phyloP scores from a whole-genome alignment of 2,888 invertebrate species.

The Orchesellides sinensis region DNA sequence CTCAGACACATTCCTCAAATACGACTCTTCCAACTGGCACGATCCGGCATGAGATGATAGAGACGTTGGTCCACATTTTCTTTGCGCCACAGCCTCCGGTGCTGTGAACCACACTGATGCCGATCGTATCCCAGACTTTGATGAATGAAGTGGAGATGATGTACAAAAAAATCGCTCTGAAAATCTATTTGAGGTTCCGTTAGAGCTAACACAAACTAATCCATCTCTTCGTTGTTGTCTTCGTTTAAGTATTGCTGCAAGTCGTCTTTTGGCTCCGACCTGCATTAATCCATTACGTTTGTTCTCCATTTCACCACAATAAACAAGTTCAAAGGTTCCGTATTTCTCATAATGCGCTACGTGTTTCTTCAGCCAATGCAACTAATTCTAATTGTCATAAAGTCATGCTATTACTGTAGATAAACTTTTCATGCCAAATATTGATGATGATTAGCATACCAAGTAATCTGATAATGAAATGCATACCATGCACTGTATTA shows the following conservation, averaged over 20 bases:
- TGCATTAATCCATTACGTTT: conserved; percentile 50
- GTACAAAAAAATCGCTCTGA: neutral
- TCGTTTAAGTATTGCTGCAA: conserved; percentile 49
- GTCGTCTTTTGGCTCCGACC: conserved; percentile 59
- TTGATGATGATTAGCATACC: too few relatives aligned
- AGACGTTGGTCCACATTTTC: conserved; percentile 1
- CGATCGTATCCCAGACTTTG: neutral
- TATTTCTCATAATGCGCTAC: neutral
- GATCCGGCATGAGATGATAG: neutral
- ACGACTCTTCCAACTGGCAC: neutral
- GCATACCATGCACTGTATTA: too few relatives aligned
- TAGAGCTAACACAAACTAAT: conserved; percentile 17
- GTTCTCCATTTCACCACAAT: conserved; percentile 44
- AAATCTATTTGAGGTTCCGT: conserved; percentile 11
- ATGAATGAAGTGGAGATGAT: neutral
- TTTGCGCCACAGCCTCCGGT: conserved; percentile 20
- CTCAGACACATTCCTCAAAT: conserved; percentile 54
- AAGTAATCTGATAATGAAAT: too few relatives aligned
- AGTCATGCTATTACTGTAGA: too few relatives aligned
- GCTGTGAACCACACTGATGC: conserved; percentile 13
- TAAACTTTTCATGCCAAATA: too few relatives aligned
- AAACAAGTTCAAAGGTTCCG: neutral
- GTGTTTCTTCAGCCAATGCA: too few relatives aligned
- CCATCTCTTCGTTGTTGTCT: conserved; percentile 26
- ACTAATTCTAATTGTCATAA: too few relatives aligned